Evolutionary conservation across 2,113 vertebrate species (phyloP).

Genomic region (Ctenodactylus gundi): DNA sequence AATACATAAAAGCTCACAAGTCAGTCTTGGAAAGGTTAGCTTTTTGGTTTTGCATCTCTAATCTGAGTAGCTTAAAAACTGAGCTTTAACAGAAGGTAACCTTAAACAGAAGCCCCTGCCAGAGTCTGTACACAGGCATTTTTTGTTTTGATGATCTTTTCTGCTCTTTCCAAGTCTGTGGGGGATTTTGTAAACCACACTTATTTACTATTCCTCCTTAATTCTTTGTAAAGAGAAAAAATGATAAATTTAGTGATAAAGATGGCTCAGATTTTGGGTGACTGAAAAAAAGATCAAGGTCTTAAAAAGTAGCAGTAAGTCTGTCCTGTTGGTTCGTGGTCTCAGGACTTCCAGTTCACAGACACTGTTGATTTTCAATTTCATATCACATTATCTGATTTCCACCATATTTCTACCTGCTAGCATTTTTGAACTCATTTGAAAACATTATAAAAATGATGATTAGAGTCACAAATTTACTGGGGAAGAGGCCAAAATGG

Average conservation of each 20-base stretch:
- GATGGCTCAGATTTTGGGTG: background rate
- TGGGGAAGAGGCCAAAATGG: background rate
- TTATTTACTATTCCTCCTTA: constrained; percentile 45
- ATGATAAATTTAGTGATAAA: constrained; percentile 29
- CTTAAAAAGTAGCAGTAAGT: background rate
- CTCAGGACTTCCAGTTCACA: background rate
- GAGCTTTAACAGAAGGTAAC: constrained; percentile 61
- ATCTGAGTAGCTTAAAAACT: constrained; percentile 59
- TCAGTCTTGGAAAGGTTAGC: constrained; percentile 36
- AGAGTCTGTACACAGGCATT: background rate
- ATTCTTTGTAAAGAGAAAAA: background rate
- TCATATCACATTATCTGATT: background rate
- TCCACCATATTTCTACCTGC: background rate
- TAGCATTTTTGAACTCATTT: background rate
- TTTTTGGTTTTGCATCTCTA: constrained; percentile 45
- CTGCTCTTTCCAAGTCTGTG: constrained; percentile 55
- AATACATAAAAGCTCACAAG: constrained; percentile 4
- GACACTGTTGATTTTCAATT: background rate
- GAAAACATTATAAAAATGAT: background rate
- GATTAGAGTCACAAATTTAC: background rate
- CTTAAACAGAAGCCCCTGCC: constrained; percentile 36
- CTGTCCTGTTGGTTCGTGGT: background rate
- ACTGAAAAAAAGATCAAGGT: background rate
- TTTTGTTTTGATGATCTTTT: constrained; percentile 54
- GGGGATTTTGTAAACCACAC: constrained; percentile 1